Base-by-base conservation (phyloP, 2,888 invertebrate genomes). In the Pseudococcus jackbeardsleyi region DNA sequence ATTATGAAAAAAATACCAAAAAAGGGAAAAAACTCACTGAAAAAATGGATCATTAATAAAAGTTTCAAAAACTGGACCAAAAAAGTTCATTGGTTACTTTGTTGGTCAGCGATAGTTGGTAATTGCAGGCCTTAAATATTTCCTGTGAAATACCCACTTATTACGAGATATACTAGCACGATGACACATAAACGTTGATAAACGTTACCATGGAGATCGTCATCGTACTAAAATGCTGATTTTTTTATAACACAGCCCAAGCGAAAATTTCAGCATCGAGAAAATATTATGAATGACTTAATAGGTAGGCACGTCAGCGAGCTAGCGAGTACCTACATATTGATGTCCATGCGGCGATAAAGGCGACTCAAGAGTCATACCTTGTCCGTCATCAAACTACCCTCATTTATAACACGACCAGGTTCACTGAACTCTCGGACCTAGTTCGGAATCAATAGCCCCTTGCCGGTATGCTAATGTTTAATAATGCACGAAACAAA, bases 31-130 rank as follows among this genome's bases (percentile, higher is more conserved):
- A 3, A 90, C 91, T 91, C 90, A 91, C 91, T 90, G 90, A 90
- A 91, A 91, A 89, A 91, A 91, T 11, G 91, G 91, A 89, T 91
- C 91, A 85, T 90, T 90, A 86, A 91, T 89, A 89, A 91, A 91
- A 33, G 15, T 46, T 22, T 48, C 42, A 22, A 86, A 42, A 64
- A 48, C 86, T 12, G 86, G 59, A 46, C 33, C 19, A 42, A 86
- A 86, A 22, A 86, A 39, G n/a, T 79, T 42, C 79, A 79, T 79
- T 17, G 17, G 9, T 11, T 0, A n/a, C 59, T 19, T 59, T 19
- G 19, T 59, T n/a, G 17, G 17, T 59, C 59, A 17, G 19, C 59
- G 5, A 59, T 11, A 33, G 19, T 59, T n/a, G 4, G 19, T 19
- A 59, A 50, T 15, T 50, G 17, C 50, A 33, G 26, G 1, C 26